Evolutionary conservation across 1,140 invertebrate species (phyloP), one percentile per base, ranked within the genome.

Genomic region (Saccostrea cuccullata): DNA sequence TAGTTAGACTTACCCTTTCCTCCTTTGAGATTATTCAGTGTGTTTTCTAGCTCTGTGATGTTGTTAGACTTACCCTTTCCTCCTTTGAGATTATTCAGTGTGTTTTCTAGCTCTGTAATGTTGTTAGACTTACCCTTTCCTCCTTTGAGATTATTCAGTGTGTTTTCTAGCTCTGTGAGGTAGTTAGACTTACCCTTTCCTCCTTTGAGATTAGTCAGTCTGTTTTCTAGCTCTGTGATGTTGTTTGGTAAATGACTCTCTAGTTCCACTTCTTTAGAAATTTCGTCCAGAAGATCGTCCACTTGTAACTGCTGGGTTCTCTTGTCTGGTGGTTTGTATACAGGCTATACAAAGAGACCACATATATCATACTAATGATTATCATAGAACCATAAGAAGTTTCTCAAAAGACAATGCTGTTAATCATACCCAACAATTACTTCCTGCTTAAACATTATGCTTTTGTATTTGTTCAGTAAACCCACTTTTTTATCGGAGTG

Each of bases 231-330:
- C 15, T 92, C 89, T 56, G 87, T 82, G 1, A 86, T 92, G 26
- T 92, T 92, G 85, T 93, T 91, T 12, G 91, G 90, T 26, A 86
- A 56, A 13, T 84, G 88, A 9, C 90, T 91, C 84, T 94, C 94
- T n/a, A 94, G 89, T 40, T 93, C 91, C 23, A 94, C 92, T 88
- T 94, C 93, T 88, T 90, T 90, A 30, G 88, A 84, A 9, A 94
- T 93, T 88, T 94, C 92, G 84, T 94, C 91, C 26, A 94, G 86
- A 36, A 94, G 88, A 26, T 94, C 92, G 90, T 94, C 91, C 5
- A 94, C 91, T 87, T 94, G 92, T 56, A 93, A 87, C 47, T 92
- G 90, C 83, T 94, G 91, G 17, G 91, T 89, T 47, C 91, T 86
- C n/a, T 90, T 87, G 36, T 94, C 92, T 23, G 92, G 91, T n/a